These are phyloP conservation scores for Melitaea cinxia DNA, from an alignment of 1,140 invertebrate species.

Conservation along the genomic window DNA sequence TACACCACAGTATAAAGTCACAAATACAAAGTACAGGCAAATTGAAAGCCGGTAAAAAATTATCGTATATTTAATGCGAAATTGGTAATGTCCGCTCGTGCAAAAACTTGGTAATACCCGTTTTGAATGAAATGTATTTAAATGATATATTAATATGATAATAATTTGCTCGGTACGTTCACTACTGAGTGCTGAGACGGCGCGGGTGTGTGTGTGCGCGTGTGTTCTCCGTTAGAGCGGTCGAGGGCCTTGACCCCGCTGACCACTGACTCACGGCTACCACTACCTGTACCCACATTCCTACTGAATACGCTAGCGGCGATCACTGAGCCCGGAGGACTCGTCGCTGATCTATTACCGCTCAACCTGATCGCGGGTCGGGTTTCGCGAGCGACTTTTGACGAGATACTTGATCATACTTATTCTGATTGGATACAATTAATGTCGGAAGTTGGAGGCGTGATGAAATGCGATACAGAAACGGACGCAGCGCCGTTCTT, in stretches of 20 bases:
- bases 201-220: not conserved
- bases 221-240: slow-evolving; percentile 24
- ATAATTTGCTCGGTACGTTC: not conserved
- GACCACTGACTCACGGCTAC: slow-evolving; percentile 10
- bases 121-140: no score
- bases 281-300: slow-evolving; percentile 6
- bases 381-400: not conserved
- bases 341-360: not conserved
- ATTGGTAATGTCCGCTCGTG: no score
- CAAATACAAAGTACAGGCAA: no score
- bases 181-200: not conserved
- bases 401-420: not conserved
- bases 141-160: no score
- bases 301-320: not conserved
- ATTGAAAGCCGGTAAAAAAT: no score
- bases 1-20: no score
- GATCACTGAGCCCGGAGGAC: not conserved
- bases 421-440: not conserved
- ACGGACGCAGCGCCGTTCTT: no score
- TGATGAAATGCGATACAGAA: no score
- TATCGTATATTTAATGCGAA: no score
- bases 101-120: no score
- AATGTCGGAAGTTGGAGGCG: no score
- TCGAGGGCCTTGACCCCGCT: slow-evolving; percentile 27
- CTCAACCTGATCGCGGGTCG: not conserved